Evolutionary conservation across 1,140 invertebrate species (phyloP).

Genomic region (Onthophagus taurus): DNA sequence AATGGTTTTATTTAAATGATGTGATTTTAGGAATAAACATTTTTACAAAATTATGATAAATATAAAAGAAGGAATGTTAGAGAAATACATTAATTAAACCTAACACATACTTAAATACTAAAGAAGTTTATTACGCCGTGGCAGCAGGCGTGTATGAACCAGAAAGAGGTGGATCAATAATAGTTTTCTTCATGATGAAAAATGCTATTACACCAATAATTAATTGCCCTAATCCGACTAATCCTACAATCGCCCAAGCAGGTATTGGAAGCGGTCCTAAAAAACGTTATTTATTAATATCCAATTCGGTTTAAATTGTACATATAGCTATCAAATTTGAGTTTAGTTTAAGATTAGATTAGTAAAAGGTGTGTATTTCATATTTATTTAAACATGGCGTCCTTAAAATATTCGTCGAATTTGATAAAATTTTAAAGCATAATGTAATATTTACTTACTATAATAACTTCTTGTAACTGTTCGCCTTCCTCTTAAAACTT

Average conservation of each 20-base stretch:
- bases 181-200: constrained; percentile 53
- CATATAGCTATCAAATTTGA: too few relatives aligned
- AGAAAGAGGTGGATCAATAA: constrained; percentile 38
- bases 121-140: constrained; percentile 10
- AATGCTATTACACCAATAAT: constrained; percentile 56
- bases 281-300: constrained; percentile 14
- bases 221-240: constrained; percentile 56
- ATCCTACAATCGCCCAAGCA: constrained; percentile 59
- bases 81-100: too few relatives aligned
- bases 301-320: not conserved
- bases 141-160: constrained; percentile 20
- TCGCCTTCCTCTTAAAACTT: constrained; percentile 61
- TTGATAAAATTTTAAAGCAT: not conserved
- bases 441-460: constrained; percentile 46
- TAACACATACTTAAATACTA: too few relatives aligned
- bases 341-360: too few relatives aligned
- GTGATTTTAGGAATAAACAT: too few relatives aligned
- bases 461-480: constrained; percentile 64
- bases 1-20: too few relatives aligned
- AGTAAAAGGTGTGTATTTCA: too few relatives aligned
- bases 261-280: constrained; percentile 56
- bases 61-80: too few relatives aligned
- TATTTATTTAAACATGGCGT: too few relatives aligned
- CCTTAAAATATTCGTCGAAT: too few relatives aligned
- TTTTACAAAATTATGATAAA: too few relatives aligned